Percentiles rank a stretch among this genome's conserved stretches.
Conservation (phyloP, 2,888 invertebrate genomes). For the Pristionchus fissidentatus region DNA sequence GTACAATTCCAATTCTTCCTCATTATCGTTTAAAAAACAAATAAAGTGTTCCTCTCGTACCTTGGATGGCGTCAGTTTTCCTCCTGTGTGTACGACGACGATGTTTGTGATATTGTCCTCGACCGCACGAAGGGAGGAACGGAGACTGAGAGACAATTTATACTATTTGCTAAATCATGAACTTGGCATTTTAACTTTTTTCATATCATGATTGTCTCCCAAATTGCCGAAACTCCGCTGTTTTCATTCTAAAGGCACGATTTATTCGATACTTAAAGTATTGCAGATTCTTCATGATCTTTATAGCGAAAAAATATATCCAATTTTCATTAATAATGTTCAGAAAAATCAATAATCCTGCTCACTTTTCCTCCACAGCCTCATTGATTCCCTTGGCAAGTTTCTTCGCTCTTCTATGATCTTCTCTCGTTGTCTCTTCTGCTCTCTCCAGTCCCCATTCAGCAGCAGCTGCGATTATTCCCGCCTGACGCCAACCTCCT, state of each 20-base stretch:
- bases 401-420: slow-evolving; percentile 81
- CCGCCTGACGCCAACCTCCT: slow-evolving; percentile 93
- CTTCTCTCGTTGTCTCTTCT: slow-evolving; percentile 83
- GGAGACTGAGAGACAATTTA: neutral
- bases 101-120: slow-evolving; percentile 66
- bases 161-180: neutral
- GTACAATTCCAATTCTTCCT: too few relatives aligned
- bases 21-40: too few relatives aligned
- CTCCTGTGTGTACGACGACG: slow-evolving; percentile 63
- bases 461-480: slow-evolving; percentile 91
- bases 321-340: neutral
- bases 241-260: too few relatives aligned
- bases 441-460: slow-evolving; percentile 85
- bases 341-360: too few relatives aligned
- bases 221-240: neutral
- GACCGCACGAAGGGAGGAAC: slow-evolving; percentile 47
- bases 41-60: slow-evolving; percentile 38
- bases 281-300: too few relatives aligned
- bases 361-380: slow-evolving; percentile 12
- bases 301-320: neutral
- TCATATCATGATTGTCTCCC: neutral
- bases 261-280: too few relatives aligned
- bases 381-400: slow-evolving; percentile 64
- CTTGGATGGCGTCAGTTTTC: slow-evolving; percentile 56
- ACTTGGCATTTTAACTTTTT: neutral